Evolutionary conservation across 2,888 invertebrate genomes (phyloP).

Genomic region (Coelopa pilipes): DNA sequence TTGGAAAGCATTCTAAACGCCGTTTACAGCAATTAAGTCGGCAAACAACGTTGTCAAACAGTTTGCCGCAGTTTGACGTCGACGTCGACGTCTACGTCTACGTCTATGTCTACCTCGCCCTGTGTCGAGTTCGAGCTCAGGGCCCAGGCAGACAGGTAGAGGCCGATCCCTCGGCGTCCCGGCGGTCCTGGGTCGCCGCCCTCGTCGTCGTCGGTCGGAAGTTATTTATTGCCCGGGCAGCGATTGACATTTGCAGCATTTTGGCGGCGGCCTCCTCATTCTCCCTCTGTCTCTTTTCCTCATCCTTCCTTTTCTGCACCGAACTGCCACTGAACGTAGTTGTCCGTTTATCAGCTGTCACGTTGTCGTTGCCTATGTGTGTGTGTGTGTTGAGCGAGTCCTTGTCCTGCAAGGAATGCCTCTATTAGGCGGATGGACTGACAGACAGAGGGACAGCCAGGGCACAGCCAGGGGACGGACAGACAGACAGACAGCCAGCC

Average conservation of each 20-base stretch:
- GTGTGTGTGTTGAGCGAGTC: neutral
- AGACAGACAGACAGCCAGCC: too few species aligned
- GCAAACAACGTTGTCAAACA: constrained; percentile 8
- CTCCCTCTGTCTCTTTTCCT: neutral
- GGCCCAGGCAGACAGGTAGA: too few species aligned
- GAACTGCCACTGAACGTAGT: neutral
- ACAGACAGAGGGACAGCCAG: too few species aligned
- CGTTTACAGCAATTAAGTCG: constrained; percentile 11
- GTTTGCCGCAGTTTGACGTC: constrained; percentile 3
- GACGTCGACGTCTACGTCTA: too few species aligned
- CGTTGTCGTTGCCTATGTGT: neutral
- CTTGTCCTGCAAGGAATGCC: too few species aligned
- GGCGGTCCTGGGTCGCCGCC: neutral
- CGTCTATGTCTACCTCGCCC: neutral
- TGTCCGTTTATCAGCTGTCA: constrained; percentile 11
- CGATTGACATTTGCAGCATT: constrained; percentile 8
- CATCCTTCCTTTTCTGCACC: neutral
- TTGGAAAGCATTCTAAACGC: neutral
- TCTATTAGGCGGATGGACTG: too few species aligned
- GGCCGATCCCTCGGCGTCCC: too few species aligned
- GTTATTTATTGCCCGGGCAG: constrained; percentile 1
- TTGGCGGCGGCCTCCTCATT: neutral
- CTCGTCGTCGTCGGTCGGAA: neutral
- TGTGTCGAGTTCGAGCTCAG: too few species aligned
- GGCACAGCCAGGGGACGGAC: too few species aligned